Percentiles rank a stretch among this genome's conserved stretches.
Conservation (phyloP, 2,113 vertebrate species). For the Prietella phreatophila region DNA sequence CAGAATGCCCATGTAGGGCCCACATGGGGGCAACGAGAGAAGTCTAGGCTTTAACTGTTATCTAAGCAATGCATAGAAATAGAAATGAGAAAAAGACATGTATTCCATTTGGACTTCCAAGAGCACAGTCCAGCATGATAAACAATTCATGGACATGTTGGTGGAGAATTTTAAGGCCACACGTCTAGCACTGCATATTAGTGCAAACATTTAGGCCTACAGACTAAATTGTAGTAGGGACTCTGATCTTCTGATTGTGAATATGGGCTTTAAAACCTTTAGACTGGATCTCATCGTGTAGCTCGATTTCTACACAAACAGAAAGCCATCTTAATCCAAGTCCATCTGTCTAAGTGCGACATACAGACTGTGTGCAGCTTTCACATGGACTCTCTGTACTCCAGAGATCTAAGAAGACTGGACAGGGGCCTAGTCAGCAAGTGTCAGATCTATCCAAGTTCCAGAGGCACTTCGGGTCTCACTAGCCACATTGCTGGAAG, state of each 20-base stretch:
- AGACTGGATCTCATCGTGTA: neutral
- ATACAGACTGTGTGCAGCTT: constrained; percentile 35
- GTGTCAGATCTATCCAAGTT: constrained; percentile 42
- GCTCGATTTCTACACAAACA: constrained; percentile 21
- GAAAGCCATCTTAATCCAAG: constrained; percentile 31
- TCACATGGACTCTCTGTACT: constrained; percentile 31
- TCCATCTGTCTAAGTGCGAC: constrained; percentile 41
- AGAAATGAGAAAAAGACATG: constrained; percentile 5
- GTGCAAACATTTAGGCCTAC: too few species aligned
- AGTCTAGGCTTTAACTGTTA: constrained; percentile 34
- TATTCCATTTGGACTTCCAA: constrained; percentile 17
- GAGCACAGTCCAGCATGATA: neutral
- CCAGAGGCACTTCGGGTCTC: constrained; percentile 41
- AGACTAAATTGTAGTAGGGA: neutral
- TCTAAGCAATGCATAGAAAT: constrained; percentile 18
- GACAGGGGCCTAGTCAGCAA: constrained; percentile 51
- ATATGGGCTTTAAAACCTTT: neutral
- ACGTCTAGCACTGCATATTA: neutral
- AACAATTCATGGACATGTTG: constrained; percentile 23
- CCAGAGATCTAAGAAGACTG: constrained; percentile 34
- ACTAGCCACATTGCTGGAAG: constrained; percentile 31
- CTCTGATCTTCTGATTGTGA: neutral
- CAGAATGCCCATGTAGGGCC: constrained; percentile 38
- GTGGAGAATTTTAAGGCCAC: constrained; percentile 4
- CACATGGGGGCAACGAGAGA: constrained; percentile 22